Evolutionary conservation across 64 coral and sea anemone genomes (phyloP), one percentile per base, ranked within the genome.

Genomic region (Pocillopora damicornis): DNA sequence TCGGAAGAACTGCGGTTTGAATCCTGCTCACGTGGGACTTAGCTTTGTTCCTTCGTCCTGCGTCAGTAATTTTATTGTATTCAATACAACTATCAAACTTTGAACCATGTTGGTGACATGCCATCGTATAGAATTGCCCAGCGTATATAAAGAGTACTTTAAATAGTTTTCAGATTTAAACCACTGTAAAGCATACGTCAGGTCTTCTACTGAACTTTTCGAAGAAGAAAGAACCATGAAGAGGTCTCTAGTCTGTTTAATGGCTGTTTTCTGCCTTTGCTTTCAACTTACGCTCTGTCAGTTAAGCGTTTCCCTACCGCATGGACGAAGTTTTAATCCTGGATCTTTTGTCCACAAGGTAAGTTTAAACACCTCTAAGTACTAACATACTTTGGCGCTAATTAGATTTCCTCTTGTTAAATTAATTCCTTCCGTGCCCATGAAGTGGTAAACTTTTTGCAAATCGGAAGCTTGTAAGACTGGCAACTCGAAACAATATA

Each of bases 251-350:
- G 18, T 57, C 3, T 72, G 36, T 58, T 85, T 36, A 15, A 58
- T 85, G 22, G 15, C 71, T 85, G n/a, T 85, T 18, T n/a, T 85
- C 20, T 85, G 81, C n/a, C 22, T 85, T 7, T 26, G 37, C 71
- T 85, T 72, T 23, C 81, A 85, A 30, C 37, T 25, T 13, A 11
- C 35, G 0, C 17, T 72, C 13, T 38, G 64, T 20, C 80, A 82
- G 17, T 62, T 82, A 15, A 9, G 63, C 1, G n/a, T n/a, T 2
- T 3, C 2, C 15, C 18, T 0, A 22, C 15, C 18, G 38, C 42
- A 8, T 16, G 1, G 16, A 20, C 75, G 75, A 16, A 77, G 7
- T 5, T 57, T 58, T 57, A 11, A 57, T 77, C 4, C 37, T 20
- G 38, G 16, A 77, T 9, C 35, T 17, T 37, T 14, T 15, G 64